These are phyloP conservation scores for Cheilosia impressa DNA, from an alignment of 2,888 invertebrate species.

Conservation along the genomic window DNA sequence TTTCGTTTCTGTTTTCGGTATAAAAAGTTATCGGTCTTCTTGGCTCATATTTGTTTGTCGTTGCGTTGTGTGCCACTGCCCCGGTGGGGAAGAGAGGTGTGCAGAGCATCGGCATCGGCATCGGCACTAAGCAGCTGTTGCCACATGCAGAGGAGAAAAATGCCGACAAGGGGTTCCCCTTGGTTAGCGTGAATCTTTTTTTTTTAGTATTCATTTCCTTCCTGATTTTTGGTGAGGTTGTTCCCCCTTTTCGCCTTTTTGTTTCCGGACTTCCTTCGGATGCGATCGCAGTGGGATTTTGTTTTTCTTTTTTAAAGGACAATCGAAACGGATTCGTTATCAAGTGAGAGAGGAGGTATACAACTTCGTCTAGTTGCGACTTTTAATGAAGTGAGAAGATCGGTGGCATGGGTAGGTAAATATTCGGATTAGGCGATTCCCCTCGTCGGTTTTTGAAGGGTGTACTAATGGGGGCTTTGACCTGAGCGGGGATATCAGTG, in stretches of 20 bases:
- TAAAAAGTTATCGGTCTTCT: conserved; percentile 41
- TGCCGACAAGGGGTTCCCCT: conserved; percentile 44
- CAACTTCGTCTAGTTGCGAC: no score
- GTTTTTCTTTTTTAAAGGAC: neutral
- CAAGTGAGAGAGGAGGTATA: neutral
- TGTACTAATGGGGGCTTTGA: no score
- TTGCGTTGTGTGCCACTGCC: neutral
- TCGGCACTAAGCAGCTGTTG: conserved; percentile 36
- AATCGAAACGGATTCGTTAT: conserved; percentile 7
- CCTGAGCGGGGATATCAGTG: no score
- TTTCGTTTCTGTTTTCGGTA: conserved; percentile 8
- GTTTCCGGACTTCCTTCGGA: neutral
- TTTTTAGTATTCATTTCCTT: conserved; percentile 56
- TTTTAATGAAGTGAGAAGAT: no score
- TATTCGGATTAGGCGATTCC: no score
- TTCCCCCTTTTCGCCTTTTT: conserved; percentile 19
- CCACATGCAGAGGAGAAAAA: conserved; percentile 41
- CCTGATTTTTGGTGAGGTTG: conserved; percentile 32
- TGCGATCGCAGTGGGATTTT: conserved; percentile 2
- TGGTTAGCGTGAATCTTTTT: conserved; percentile 29
- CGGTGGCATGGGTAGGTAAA: no score
- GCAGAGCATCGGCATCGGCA: neutral
- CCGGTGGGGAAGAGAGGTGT: neutral
- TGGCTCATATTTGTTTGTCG: conserved; percentile 44
- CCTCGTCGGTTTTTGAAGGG: no score